Evolutionary conservation across 2,888 invertebrate genomes (phyloP).

Genomic region (Folsomia candida): DNA sequence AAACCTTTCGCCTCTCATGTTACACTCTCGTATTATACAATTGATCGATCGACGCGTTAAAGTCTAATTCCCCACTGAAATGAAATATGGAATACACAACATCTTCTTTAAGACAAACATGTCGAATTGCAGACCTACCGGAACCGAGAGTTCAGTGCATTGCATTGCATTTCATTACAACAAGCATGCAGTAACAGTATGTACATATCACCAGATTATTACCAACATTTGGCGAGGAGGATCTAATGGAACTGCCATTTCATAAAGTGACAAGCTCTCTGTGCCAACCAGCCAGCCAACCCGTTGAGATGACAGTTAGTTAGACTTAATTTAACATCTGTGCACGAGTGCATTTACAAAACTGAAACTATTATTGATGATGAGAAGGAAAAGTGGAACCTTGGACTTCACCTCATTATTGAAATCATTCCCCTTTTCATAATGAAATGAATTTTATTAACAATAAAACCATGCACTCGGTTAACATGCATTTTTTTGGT

Average conservation of each 20-base stretch:
- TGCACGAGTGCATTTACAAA: not conserved
- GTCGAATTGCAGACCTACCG: not conserved
- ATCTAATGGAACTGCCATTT: not conserved
- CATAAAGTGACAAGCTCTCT: not conserved
- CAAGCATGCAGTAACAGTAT: too few relatives aligned
- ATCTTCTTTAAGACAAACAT: not conserved
- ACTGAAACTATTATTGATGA: not conserved
- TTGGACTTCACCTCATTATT: not conserved
- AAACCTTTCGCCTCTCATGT: too few relatives aligned
- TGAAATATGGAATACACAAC: not conserved
- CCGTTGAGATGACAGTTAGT: not conserved
- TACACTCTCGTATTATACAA: too few relatives aligned
- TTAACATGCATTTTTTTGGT: not conserved
- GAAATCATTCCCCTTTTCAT: too few relatives aligned
- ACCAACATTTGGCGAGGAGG: not conserved
- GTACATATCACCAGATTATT: not conserved
- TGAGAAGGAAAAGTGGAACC: not conserved
- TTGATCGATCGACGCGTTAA: too few relatives aligned
- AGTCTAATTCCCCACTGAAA: too few relatives aligned
- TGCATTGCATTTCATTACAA: too few relatives aligned
- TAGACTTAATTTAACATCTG: not conserved
- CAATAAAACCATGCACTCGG: not conserved
- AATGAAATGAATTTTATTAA: not conserved
- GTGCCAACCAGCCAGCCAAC: too few relatives aligned
- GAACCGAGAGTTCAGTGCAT: not conserved